These are phyloP conservation scores for Phengaris alcon DNA, from an alignment of 2,888 invertebrate genomes.

Conservation along the genomic window DNA sequence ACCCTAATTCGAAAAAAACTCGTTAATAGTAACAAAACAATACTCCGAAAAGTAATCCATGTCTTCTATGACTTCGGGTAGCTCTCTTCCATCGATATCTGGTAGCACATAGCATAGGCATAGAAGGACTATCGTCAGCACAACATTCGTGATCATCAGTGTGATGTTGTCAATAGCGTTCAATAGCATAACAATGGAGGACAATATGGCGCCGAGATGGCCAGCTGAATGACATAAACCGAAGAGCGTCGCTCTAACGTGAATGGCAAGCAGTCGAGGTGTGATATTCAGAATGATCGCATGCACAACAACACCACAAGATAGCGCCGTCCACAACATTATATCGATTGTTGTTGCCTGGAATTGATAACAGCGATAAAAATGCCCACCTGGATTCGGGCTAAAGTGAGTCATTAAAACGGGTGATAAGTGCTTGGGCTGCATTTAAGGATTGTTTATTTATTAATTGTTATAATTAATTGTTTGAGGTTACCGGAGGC, in stretches of 20 bases:
- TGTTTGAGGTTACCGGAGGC: too few species aligned
- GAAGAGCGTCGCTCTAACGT: constrained; percentile 57
- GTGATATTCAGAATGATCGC: constrained; percentile 59
- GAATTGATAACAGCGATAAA: constrained; percentile 39
- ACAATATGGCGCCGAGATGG: constrained; percentile 59
- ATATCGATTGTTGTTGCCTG: constrained; percentile 49
- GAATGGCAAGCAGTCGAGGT: constrained; percentile 61
- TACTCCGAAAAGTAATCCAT: constrained; percentile 73
- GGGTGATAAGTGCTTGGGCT: neutral
- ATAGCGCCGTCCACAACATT: constrained; percentile 52
- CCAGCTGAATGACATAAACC: constrained; percentile 63
- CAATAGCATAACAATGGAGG: constrained; percentile 54
- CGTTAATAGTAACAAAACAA: constrained; percentile 35
- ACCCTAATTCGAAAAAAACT: neutral
- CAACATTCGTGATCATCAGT: constrained; percentile 46
- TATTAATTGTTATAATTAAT: neutral
- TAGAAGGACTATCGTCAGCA: constrained; percentile 45
- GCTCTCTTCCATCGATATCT: constrained; percentile 63
- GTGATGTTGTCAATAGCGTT: constrained; percentile 46
- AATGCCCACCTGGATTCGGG: neutral
- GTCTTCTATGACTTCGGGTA: constrained; percentile 64
- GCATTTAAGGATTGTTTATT: too few species aligned
- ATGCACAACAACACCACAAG: constrained; percentile 54
- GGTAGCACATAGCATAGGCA: constrained; percentile 54
- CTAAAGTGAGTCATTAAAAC: neutral